These are phyloP conservation scores for Halcyon smyrnensis DNA, from an alignment of 2,797 vertebrate genomes.

Conservation along the genomic window DNA sequence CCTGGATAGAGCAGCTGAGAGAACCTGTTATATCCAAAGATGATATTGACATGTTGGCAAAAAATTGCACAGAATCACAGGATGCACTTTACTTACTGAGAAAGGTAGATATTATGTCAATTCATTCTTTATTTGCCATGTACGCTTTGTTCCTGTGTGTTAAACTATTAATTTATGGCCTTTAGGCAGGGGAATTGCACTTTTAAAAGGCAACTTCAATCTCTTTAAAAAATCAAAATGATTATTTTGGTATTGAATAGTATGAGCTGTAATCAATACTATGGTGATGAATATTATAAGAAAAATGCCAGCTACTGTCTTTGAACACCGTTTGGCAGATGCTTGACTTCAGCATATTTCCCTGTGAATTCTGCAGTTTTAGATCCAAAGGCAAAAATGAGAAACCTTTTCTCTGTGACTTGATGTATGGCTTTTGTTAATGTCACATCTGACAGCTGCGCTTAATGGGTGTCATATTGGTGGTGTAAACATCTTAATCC, in stretches of 20 bases:
- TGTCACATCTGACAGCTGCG: background rate
- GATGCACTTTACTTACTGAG: slow-evolving; percentile 85
- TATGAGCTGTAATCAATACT: background rate
- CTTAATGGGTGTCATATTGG: background rate
- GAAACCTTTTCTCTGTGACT: background rate
- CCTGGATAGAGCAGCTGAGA: slow-evolving; percentile 95
- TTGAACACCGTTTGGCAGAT: background rate
- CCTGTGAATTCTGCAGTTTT: background rate
- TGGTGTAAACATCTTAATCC: background rate
- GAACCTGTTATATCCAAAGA: slow-evolving; percentile 88
- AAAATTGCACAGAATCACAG: slow-evolving; percentile 77
- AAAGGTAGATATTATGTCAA: slow-evolving; percentile 82
- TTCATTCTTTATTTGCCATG: background rate
- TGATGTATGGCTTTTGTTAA: background rate
- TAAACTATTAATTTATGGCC: background rate
- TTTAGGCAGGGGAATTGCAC: background rate
- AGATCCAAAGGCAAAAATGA: background rate
- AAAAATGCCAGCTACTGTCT: background rate
- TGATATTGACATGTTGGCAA: slow-evolving; percentile 83
- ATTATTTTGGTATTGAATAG: background rate
- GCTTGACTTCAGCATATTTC: background rate
- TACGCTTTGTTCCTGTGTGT: background rate
- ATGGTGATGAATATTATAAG: background rate
- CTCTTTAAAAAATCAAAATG: background rate
- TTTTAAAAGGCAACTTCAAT: background rate